Evolutionary conservation across 1,140 invertebrate species (phyloP).

Genomic region (Apis dorsata): DNA sequence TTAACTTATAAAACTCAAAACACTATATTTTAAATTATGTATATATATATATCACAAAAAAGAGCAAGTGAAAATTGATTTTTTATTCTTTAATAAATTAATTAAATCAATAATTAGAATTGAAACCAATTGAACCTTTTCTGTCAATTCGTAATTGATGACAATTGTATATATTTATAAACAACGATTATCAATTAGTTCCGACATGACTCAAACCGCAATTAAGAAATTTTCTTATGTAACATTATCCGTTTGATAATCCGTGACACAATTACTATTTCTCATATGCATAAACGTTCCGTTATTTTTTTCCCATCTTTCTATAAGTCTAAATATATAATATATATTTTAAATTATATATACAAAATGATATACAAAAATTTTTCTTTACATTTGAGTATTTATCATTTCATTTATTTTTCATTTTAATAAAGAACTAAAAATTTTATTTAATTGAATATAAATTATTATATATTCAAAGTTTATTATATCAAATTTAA

Average conservation of each 20-base stretch:
- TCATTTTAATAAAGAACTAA: no score
- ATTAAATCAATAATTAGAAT: neutral
- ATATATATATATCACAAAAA: neutral
- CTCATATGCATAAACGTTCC: no score
- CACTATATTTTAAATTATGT: neutral
- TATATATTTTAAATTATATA: neutral
- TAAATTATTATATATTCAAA: no score
- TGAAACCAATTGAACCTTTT: neutral
- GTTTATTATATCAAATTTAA: no score
- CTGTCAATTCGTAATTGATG: no score
- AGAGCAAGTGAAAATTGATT: neutral
- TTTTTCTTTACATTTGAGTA: no score
- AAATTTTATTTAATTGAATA: no score
- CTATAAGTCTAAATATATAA: no score
- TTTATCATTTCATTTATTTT: no score
- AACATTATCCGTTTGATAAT: neutral
- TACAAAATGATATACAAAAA: neutral
- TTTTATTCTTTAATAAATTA: neutral
- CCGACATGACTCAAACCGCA: neutral
- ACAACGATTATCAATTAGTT: neutral
- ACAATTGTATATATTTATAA: constrained; percentile 1
- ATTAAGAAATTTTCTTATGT: neutral
- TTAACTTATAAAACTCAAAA: no score
- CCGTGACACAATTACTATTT: neutral
- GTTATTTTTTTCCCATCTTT: no score